These are phyloP conservation scores for Watsonalla cultraria DNA, from an alignment of 2,888 invertebrate genomes.

Conservation along the genomic window DNA sequence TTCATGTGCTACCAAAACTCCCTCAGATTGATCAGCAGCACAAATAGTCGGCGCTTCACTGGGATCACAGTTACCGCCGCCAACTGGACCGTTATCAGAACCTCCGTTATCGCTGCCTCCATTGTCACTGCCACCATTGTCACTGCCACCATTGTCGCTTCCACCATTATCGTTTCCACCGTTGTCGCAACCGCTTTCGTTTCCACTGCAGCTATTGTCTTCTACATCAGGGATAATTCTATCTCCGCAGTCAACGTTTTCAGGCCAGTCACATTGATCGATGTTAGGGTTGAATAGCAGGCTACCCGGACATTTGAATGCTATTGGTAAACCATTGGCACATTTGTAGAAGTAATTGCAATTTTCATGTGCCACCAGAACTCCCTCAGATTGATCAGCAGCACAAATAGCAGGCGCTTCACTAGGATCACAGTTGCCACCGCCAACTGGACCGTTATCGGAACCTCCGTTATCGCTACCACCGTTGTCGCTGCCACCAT, in stretches of 20 bases:
- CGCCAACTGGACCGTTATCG: not conserved
- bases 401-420: constrained; percentile 29
- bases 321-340: constrained; percentile 18
- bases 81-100: not conserved
- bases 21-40: constrained; percentile 14
- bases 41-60: constrained; percentile 17
- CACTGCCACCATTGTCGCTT: constrained; percentile 5
- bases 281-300: constrained; percentile 23
- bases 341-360: constrained; percentile 40
- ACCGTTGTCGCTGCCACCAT: not conserved
- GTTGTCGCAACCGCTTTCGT: constrained; percentile 1
- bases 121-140: constrained; percentile 2
- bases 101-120: constrained; percentile 2
- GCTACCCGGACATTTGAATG: constrained; percentile 13
- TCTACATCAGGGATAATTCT: constrained; percentile 17
- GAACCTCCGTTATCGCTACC: constrained; percentile 4
- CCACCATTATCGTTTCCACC: constrained; percentile 5
- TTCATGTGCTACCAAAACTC: constrained; percentile 24
- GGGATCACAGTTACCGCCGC: constrained; percentile 15
- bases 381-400: constrained; percentile 24
- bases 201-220: constrained; percentile 1
- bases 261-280: constrained; percentile 30
- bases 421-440: constrained; percentile 16
- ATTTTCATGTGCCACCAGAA: constrained; percentile 36
- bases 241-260: constrained; percentile 29